Conservation (phyloP, 2,797 vertebrate species). For the Xiphophorus birchmanni region DNA sequence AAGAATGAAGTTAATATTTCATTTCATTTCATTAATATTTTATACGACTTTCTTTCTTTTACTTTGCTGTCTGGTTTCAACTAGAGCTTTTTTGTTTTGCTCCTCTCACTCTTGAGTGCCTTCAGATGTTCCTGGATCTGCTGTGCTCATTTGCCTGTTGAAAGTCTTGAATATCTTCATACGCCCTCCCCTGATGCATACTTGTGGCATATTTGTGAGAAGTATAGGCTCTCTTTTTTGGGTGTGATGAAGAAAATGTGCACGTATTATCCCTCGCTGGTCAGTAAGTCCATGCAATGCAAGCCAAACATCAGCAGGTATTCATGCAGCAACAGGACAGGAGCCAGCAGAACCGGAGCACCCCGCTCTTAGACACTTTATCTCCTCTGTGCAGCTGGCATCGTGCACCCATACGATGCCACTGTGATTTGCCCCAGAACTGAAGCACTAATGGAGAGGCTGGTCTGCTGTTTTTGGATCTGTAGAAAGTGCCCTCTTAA, state of each 20-base stretch:
- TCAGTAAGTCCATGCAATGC: constrained; percentile 32
- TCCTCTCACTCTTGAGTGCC: constrained; percentile 29
- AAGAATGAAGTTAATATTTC: constrained; percentile 73
- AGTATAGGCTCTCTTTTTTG: constrained; percentile 21
- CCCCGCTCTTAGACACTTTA: constrained; percentile 49
- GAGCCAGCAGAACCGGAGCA: constrained; percentile 35
- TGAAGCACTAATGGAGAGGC: constrained; percentile 38
- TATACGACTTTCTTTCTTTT: constrained; percentile 51
- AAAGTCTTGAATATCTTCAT: constrained; percentile 22
- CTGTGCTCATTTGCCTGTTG: constrained; percentile 16
- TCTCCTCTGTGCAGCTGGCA: constrained; percentile 61
- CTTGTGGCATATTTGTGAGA: constrained; percentile 17
- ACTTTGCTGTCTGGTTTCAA: constrained; percentile 51
- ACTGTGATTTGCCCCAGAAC: constrained; percentile 69
- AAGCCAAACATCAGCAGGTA: constrained; percentile 43
- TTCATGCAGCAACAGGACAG: constrained; percentile 31
- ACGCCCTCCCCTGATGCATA: constrained; percentile 4
- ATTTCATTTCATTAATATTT: constrained; percentile 71
- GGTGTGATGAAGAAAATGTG: constrained; percentile 41
- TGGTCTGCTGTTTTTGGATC: constrained; percentile 42
- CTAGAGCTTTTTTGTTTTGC: constrained; percentile 25
- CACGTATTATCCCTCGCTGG: constrained; percentile 18
- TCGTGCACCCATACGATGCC: constrained; percentile 46
- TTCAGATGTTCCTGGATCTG: constrained; percentile 27
- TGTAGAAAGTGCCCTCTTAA: constrained; percentile 47